phyloP scores from a whole-genome alignment of 2,888 invertebrate genomes.

The Drosophila niveifrons region DNA sequence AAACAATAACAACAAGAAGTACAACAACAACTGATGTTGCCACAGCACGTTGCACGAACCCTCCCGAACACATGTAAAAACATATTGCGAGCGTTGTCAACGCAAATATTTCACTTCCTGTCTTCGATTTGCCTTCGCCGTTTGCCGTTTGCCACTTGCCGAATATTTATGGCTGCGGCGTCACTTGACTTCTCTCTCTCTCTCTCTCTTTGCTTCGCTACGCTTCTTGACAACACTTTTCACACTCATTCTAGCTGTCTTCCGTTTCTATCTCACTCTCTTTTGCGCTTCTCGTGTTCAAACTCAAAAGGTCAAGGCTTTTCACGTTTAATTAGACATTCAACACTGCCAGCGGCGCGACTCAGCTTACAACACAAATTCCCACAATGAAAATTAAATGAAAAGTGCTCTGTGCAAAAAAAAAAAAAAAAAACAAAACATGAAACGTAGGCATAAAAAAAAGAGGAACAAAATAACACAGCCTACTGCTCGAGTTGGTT shows the following conservation, averaged over 20 bases:
- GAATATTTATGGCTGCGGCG: constrained; percentile 56
- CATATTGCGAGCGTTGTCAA: constrained; percentile 67
- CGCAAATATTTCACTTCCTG: constrained; percentile 79
- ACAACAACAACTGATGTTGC: neutral
- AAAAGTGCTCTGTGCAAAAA: neutral
- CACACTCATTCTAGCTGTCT: neutral
- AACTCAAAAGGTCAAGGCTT: constrained; percentile 72
- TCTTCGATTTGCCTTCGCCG: constrained; percentile 56
- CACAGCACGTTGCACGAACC: constrained; percentile 16
- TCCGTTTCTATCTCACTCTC: neutral
- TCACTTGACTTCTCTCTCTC: constrained; percentile 31
- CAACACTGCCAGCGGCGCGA: constrained; percentile 22
- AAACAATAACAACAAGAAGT: constrained; percentile 53
- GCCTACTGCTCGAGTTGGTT: constrained; percentile 3
- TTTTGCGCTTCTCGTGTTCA: constrained; percentile 15
- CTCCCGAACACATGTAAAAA: constrained; percentile 54
- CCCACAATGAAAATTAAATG: constrained; percentile 14
- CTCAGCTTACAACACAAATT: constrained; percentile 12
- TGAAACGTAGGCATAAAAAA: neutral
- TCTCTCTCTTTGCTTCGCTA: too few relatives aligned
- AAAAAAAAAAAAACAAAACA: neutral
- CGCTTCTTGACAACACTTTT: neutral
- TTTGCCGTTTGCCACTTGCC: constrained; percentile 28
- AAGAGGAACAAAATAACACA: neutral
- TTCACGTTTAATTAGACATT: constrained; percentile 66